Base-by-base conservation (phyloP, 2,797 vertebrate species). In the Falco columbarius region DNA sequence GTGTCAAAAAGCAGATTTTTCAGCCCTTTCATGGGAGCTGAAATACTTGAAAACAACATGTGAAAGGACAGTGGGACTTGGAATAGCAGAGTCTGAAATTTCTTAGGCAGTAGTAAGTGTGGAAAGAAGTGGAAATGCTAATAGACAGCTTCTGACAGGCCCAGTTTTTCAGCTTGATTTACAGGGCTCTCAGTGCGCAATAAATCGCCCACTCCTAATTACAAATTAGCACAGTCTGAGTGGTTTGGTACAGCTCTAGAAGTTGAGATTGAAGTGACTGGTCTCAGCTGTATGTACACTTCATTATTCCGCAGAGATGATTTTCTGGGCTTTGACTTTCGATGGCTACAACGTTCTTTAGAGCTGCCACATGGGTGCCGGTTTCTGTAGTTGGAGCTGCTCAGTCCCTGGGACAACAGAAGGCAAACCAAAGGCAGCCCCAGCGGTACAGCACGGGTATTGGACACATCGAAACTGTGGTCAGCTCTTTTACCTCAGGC, bases 161-260 rank as follows among this genome's bases (percentile, higher is more conserved):
- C 0, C 4, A 26, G 8, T 40, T 86, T 91, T 84, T 42, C 72
- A 93, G n/a, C 34, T 79, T 44, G 54, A 47, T 90, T 88, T 88
- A 84, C 66, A 88, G 81, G 56, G 65, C 32, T 66, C 24, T 79
- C 30, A 22, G 12, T 14, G 44, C 46, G 68, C 42, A 89, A 52
- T 55, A 84, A 90, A 88, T 83, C 42, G 65, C 62, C 34, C 18
- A 51, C 58, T 83, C 56, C 29, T 95, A 70, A 95, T 91, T 86
- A 81, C 20, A 36, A 77, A 90, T 90, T 42, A 86, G 49, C 63
- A 56, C 19, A 76, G 71, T 24, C 71, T 81, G 88, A 75, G 59
- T 52, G 76, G 51, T 66, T 83, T 72, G 58, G 42, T 62, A 17
- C 34, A 72, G 51, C 51, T 79, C 26, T 66, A 71, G 47, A 66